Conservation (phyloP, 2,888 invertebrate genomes). For the Kryphioiulus occultus region DNA sequence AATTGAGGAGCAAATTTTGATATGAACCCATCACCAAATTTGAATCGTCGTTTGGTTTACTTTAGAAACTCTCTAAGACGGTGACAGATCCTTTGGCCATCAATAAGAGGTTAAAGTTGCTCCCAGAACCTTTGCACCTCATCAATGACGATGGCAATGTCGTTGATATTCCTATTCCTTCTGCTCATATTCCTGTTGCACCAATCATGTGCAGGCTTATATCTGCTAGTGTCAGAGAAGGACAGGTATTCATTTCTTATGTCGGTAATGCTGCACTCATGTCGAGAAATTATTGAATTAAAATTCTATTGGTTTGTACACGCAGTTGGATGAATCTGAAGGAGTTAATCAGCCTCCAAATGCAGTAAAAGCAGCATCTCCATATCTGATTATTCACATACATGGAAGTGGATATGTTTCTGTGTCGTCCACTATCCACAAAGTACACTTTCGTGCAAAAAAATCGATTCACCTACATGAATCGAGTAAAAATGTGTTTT, state of each 20-base stretch:
- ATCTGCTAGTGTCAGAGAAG: neutral
- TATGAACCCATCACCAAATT: neutral
- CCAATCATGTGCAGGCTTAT: neutral
- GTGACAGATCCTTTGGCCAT: neutral
- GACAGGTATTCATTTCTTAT: neutral
- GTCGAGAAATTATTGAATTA: neutral
- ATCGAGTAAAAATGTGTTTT: too few species aligned
- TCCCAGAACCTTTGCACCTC: neutral
- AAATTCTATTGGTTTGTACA: neutral
- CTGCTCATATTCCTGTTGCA: neutral
- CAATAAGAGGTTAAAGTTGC: neutral
- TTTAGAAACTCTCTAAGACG: neutral
- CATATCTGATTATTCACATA: neutral
- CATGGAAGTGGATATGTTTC: constrained; percentile 14
- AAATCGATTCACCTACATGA: too few species aligned
- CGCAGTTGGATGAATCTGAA: neutral
- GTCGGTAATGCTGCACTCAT: neutral
- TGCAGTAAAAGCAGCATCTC: neutral
- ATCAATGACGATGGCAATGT: neutral
- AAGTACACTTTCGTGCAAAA: too few species aligned
- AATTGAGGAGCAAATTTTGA: neutral
- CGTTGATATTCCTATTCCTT: neutral
- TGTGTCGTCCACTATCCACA: neutral
- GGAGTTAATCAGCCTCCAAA: neutral
- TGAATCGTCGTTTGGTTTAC: neutral